These are phyloP conservation scores for Selene dorsalis DNA, from an alignment of 2,797 vertebrate genomes.

Conservation along the genomic window DNA sequence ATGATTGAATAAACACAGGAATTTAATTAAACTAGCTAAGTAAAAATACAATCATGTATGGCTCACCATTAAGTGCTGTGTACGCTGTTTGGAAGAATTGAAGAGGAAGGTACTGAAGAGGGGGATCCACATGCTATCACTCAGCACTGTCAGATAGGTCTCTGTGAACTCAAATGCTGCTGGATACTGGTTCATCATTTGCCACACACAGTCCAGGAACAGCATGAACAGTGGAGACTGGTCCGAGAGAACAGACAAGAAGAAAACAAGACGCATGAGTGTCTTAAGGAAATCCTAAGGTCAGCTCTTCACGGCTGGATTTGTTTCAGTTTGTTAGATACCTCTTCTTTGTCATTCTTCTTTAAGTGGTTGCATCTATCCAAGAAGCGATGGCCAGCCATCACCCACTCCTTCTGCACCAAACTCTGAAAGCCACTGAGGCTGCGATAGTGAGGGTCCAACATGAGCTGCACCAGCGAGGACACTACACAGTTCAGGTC, in stretches of 20 bases:
- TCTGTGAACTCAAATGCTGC: conserved; percentile 97
- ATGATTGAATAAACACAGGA: background rate
- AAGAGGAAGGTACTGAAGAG: conserved; percentile 97
- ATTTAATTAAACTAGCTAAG: conserved; percentile 2
- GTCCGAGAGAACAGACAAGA: conserved; percentile 15
- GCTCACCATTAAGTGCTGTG: conserved; percentile 91
- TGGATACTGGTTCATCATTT: conserved; percentile 94
- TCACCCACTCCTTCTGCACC: conserved; percentile 99
- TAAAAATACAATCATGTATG: background rate
- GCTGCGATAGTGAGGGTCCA: conserved; percentile 94
- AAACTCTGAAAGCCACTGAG: conserved; percentile 94
- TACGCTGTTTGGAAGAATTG: conserved; percentile 91
- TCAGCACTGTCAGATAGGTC: conserved; percentile 89
- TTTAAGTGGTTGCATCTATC: conserved; percentile 97
- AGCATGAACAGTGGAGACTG: conserved; percentile 95
- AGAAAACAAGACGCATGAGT: background rate
- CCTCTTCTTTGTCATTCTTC: conserved; percentile 93
- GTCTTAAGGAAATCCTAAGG: background rate
- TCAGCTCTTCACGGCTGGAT: background rate
- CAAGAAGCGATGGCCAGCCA: conserved; percentile 95
- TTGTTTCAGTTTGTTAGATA: conserved; percentile 65
- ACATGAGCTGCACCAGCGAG: conserved; percentile 94
- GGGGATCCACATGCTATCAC: conserved; percentile 93
- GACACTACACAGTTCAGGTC: conserved; percentile 94
- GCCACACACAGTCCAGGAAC: conserved; percentile 97